phyloP scores from a whole-genome alignment of 2,888 invertebrate species.

The Liposcelis brunnea region DNA sequence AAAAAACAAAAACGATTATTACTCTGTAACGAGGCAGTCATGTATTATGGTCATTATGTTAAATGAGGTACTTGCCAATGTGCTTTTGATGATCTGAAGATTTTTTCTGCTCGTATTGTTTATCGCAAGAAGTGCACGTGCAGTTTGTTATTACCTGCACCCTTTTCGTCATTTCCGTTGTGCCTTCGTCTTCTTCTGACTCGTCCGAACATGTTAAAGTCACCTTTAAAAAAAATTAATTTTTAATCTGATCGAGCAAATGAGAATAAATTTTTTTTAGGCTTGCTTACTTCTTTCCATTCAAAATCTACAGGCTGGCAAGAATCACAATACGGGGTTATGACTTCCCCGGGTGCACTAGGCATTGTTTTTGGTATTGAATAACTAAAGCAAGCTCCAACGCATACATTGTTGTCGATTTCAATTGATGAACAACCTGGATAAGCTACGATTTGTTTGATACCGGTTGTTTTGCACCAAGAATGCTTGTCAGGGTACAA shows the following conservation, averaged over 20 bases:
- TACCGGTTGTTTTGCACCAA: constrained; percentile 50
- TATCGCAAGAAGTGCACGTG: constrained; percentile 42
- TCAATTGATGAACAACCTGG: constrained; percentile 44
- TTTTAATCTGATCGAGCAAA: background rate
- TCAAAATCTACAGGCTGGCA: constrained; percentile 44
- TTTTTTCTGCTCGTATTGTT: constrained; percentile 22
- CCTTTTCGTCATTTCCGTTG: constrained; percentile 31
- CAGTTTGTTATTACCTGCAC: constrained; percentile 50
- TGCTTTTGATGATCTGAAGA: constrained; percentile 8
- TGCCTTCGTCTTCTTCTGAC: constrained; percentile 29
- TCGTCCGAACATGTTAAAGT: constrained; percentile 38
- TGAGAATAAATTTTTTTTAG: background rate
- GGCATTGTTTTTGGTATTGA: constrained; percentile 49
- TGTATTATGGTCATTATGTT: no score
- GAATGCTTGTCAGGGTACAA: constrained; percentile 50
- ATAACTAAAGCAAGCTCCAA: constrained; percentile 53
- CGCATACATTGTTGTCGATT: constrained; percentile 51
- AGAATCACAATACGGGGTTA: constrained; percentile 48
- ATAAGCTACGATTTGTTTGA: constrained; percentile 48
- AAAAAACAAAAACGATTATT: no score
- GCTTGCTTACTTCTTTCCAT: constrained; percentile 41
- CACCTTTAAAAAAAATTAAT: constrained; percentile 27
- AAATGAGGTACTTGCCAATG: background rate
- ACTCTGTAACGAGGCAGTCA: no score
- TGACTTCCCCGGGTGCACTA: constrained; percentile 44